Conservation (phyloP, 2,113 vertebrate species). For the Synodontis membranacea region DNA sequence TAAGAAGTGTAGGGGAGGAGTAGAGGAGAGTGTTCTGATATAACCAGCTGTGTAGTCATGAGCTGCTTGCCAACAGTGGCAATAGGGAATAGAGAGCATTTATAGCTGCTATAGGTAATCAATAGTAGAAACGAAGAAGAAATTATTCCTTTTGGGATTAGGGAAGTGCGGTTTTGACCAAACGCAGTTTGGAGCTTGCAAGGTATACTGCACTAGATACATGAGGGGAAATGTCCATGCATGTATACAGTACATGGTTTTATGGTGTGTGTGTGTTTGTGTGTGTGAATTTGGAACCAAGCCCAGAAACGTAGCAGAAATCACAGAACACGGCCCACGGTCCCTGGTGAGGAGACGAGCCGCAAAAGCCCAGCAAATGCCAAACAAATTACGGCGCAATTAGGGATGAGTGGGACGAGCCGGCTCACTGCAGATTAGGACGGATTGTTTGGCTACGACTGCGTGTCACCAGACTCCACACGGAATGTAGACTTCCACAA, state of each 20-base stretch:
- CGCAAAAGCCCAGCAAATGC: constrained; percentile 43
- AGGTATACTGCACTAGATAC: background rate
- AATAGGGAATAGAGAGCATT: background rate
- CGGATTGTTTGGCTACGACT: constrained; percentile 35
- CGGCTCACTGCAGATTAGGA: constrained; percentile 34
- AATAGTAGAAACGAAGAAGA: background rate
- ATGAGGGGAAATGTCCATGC: background rate
- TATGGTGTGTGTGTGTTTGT: constrained; percentile 36
- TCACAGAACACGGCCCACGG: constrained; percentile 34
- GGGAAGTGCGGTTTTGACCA: background rate
- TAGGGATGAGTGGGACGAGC: constrained; percentile 24
- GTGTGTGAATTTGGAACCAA: constrained; percentile 19
- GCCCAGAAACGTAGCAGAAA: constrained; percentile 33
- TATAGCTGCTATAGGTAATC: background rate
- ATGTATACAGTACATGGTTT: constrained; percentile 17
- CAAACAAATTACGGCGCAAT: constrained; percentile 52
- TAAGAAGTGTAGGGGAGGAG: background rate
- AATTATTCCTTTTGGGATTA: background rate
- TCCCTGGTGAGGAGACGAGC: constrained; percentile 35
- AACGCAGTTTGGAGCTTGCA: background rate
- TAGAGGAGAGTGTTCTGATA: background rate
- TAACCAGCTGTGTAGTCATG: background rate
- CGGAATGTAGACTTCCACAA: constrained; percentile 51
- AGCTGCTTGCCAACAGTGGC: background rate
- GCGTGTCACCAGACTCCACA: constrained; percentile 19